Evolutionary conservation across 2,888 invertebrate genomes (phyloP), one percentile per base, ranked within the genome.

Genomic region (Mesorhabditis spiculigera): DNA sequence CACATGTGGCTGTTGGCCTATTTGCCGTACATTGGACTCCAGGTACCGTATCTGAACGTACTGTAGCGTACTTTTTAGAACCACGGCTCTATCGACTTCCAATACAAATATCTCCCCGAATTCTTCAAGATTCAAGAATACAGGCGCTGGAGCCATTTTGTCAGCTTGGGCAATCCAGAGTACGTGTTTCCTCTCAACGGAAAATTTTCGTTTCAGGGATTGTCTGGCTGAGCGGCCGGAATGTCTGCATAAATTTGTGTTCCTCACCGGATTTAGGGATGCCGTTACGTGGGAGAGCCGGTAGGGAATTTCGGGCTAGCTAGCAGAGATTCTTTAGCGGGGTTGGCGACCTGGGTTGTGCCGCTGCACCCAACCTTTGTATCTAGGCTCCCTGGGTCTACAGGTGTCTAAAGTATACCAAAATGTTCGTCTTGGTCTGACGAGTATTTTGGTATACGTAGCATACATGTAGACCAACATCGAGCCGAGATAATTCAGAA

Each of bases 1-100:
- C 83, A 85, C 68, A 83, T 84, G 78, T 85, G 85, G 85, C 74
- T 85, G 5, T 72, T 81, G 13, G 78, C 82, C 4, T 85, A 85
- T 68, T 68, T 85, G 63, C 82, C 82, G 5, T 85, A 77, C 68
- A 76, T 85, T 50, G 85, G 85, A 67, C 78, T 84, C n/a, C 81
- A 82, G 71, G 79, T 77, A n/a, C 16, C 10, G 58, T 10, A 50
- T 50, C 58, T 50, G 58, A 50, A 10, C 8, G n/a, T 13, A 50
- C 58, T 50, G 43, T 65, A 16, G 8, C 43, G 10, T 13, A 13
- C 28, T 10, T 41, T 73, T 65, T 71, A 81, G 74, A 84, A 82
- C 65, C 82, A 79, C 42, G 85, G 84, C 45, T 79, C 80, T 5
- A 82, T 85, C 66, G 85, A 84, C 64, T 85, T 85, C 78, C 81